Evolutionary conservation across 1,140 invertebrate species (phyloP), one percentile per base, ranked within the genome.

Genomic region (Harpegnathos saltator): DNA sequence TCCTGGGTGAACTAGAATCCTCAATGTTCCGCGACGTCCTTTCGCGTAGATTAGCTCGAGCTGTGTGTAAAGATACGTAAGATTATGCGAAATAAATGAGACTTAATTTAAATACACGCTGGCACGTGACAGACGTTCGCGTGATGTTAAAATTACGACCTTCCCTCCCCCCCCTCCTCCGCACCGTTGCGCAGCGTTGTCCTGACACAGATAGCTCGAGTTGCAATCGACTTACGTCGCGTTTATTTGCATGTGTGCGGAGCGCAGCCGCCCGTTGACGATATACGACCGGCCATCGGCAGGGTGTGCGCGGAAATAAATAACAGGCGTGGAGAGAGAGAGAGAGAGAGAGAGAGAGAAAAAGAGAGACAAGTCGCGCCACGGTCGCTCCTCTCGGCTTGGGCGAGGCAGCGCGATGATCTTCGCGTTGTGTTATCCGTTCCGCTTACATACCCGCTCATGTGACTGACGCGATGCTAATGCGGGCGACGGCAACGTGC

Each of bases 61-160:
- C 44, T 68, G 24, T 83, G 58, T 61, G 38, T 83, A 61, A 85
- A 83, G 50, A 84, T 69, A 83, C 33, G 38, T 82, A 83, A 77
- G 50, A 83, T 54, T 61, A 85, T 69, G 68, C 73, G 83, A 65
- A 56, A 73, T 82, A 74, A 74, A 72, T 73, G 56, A 74, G 26
- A 84, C 75, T 77, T 83, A 77, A 65, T 83, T 82, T 80, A 80
- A 74, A 85, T 83, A 78, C 59, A 69, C 44, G 44, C 33, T 14
- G 63, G 17, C 15, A 58, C 12, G 33, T 80, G 33, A 52, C 54
- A 26, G 29, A 17, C 26, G 17, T 54, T 33, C 54, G 52, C 15
- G 44, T 71, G 33, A 56, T 56, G n/a, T n/a, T n/a, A n/a, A n/a
- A 73, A 62, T 19, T 74, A 72, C 56, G 61, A 84, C 61, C 69